phyloP scores from a whole-genome alignment of 2,113 vertebrate genomes.

The Scomber japonicus region DNA sequence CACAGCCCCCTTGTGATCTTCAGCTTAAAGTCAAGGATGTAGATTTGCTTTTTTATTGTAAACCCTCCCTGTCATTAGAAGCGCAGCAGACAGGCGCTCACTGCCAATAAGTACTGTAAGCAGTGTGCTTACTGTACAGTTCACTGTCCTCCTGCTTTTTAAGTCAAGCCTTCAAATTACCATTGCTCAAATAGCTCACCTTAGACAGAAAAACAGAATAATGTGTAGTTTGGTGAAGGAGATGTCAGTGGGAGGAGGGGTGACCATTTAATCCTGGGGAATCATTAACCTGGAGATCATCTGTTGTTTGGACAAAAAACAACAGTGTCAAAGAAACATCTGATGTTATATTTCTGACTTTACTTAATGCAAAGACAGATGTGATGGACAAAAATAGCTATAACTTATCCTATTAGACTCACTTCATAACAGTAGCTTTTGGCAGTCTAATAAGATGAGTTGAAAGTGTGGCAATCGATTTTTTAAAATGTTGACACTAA shows the following conservation, averaged over 20 bases:
- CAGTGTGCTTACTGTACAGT: constrained; percentile 41
- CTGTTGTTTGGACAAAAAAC: not conserved
- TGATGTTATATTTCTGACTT: not conserved
- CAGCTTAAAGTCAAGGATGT: constrained; percentile 33
- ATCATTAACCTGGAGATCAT: constrained; percentile 6
- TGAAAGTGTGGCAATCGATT: not conserved
- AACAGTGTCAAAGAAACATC: not conserved
- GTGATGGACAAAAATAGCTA: not conserved
- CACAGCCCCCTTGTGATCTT: constrained; percentile 21
- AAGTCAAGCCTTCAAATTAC: constrained; percentile 68
- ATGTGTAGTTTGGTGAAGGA: constrained; percentile 37
- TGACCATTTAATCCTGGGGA: constrained; percentile 16
- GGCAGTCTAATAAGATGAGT: not conserved
- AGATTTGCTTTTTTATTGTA: constrained; percentile 57
- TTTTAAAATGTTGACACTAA: not conserved
- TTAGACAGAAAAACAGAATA: constrained; percentile 52
- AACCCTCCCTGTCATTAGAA: constrained; percentile 62
- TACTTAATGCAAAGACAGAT: no score
- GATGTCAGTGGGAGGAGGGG: not conserved
- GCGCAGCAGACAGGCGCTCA: constrained; percentile 54
- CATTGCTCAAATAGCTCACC: constrained; percentile 39
- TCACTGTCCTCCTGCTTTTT: constrained; percentile 64
- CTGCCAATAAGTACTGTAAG: constrained; percentile 52
- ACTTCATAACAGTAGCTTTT: not conserved
- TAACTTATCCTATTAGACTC: not conserved